Evolutionary conservation across 1,140 invertebrate genomes (phyloP), one percentile per base, ranked within the genome.

Genomic region (Dendrolimus kikuchii): DNA sequence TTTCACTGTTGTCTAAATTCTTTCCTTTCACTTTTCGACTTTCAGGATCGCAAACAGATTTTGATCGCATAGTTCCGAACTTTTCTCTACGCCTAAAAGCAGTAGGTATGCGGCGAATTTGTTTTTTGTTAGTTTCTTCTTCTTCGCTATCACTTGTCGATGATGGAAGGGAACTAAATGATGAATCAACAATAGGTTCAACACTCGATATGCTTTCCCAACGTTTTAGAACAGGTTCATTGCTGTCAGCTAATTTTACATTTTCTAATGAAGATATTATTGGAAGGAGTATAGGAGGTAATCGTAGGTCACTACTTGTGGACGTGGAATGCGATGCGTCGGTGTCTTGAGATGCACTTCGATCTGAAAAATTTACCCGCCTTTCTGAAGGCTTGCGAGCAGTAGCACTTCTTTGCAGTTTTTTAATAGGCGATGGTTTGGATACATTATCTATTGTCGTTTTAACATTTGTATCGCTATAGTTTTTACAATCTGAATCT

Each of bases 281-380:
- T 23, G 92, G 92, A 10, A 91, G 78, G 59, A 94, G 81, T 72
- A 94, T 93, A 8, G 92, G 92, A 40, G 93, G 93, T 40, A 94
- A 74, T 69, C 90, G 85, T 45, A 89, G 80, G 59, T 91, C 90
- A 60, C 85, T 88, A 57, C 80, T 88, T 5, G 85, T 87, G 9
- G 86, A 85, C 40, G 81, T 89, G 4, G 85, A 87, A 57, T 89
- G 86, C 5, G 89, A 90, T 9, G 72, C 83, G 53, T 90, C 89
- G 6, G 88, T 89, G 39, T 90, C 89, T 70, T 90, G 89, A n/a
- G 89, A 90, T 2, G 79, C 77, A 51, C 87, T 90, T 66, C 89
- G 71, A 49, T 83, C 79, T 23, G 85, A 82, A 64, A 88, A 87
- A 61, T 88, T 88, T 0, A 88, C 86, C 8, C 86, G 69, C 64